phyloP scores from a whole-genome alignment of 2,888 invertebrate species.

The Xestobium rufovillosum region DNA sequence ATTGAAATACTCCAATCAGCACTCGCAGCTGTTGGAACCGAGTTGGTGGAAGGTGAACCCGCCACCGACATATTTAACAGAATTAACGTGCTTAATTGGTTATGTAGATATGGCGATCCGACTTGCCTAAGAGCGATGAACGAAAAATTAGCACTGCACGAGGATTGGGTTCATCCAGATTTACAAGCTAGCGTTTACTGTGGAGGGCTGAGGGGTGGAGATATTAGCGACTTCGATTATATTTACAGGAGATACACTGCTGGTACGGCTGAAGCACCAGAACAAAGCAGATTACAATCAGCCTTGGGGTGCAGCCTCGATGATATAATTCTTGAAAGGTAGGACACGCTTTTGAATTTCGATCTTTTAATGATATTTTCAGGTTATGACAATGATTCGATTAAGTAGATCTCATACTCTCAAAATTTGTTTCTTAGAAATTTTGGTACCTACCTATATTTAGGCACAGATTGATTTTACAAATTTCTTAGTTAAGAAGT shows the following conservation, averaged over 20 bases:
- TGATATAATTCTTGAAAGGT: not conserved
- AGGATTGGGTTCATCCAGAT: constrained; percentile 3
- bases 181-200: constrained; percentile 1
- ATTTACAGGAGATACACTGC: not conserved
- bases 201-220: constrained; percentile 1
- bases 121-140: not conserved
- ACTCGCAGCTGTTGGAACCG: not conserved
- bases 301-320: not conserved
- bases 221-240: not conserved
- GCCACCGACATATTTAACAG: not conserved
- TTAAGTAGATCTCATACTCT: too few relatives aligned
- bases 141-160: not conserved
- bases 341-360: too few relatives aligned
- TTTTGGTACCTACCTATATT: too few relatives aligned
- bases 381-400: too few relatives aligned
- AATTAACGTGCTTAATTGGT: not conserved
- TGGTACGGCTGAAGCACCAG: not conserved
- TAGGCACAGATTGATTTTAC: too few relatives aligned
- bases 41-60: not conserved
- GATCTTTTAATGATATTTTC: too few relatives aligned
- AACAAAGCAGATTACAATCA: not conserved
- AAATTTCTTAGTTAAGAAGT: too few relatives aligned
- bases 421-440: too few relatives aligned
- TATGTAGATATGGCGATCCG: not conserved
- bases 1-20: not conserved